Evolutionary conservation across 1,140 invertebrate species (phyloP).

Genomic region (Thaumatotibia leucotreta): DNA sequence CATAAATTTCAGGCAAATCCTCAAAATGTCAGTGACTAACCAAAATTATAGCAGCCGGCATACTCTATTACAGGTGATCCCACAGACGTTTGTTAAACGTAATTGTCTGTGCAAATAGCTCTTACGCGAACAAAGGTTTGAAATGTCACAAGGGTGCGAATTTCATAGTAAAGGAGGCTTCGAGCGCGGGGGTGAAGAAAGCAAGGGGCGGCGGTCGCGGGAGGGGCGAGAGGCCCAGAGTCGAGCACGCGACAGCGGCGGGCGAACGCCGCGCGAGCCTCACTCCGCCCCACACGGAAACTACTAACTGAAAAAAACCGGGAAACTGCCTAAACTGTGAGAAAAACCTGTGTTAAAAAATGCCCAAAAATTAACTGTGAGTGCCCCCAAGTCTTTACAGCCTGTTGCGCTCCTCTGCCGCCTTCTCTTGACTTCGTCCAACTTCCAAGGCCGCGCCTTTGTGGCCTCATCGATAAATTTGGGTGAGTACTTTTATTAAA

Average conservation of each 20-base stretch:
- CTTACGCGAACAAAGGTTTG: constrained; percentile 63
- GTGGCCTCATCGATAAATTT: constrained; percentile 34
- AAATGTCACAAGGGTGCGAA: constrained; percentile 71
- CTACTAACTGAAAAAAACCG: neutral
- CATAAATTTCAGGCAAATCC: too few species aligned
- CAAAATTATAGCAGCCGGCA: neutral
- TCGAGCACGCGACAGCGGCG: constrained; percentile 51
- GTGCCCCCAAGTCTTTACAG: constrained; percentile 20
- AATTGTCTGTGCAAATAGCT: constrained; percentile 45
- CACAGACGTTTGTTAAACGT: constrained; percentile 15
- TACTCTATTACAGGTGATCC: neutral
- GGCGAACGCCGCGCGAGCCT: constrained; percentile 46
- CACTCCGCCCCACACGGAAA: neutral
- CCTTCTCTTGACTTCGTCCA: constrained; percentile 1
- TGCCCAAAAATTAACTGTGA: constrained; percentile 39
- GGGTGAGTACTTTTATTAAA: constrained; percentile 49
- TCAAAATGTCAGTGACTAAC: neutral
- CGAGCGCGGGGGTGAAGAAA: constrained; percentile 36
- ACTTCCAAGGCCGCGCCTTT: constrained; percentile 34
- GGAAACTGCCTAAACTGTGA: constrained; percentile 28
- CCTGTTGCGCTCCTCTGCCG: constrained; percentile 40
- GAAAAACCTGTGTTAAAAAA: constrained; percentile 45
- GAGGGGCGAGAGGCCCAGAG: constrained; percentile 37
- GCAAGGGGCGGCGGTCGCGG: constrained; percentile 27
- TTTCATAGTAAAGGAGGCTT: constrained; percentile 57